Percentiles rank a stretch among this genome's conserved stretches.
Evolutionary conservation across 2,888 invertebrate genomes (phyloP).

Genomic region (Netelia fuscicornis): DNA sequence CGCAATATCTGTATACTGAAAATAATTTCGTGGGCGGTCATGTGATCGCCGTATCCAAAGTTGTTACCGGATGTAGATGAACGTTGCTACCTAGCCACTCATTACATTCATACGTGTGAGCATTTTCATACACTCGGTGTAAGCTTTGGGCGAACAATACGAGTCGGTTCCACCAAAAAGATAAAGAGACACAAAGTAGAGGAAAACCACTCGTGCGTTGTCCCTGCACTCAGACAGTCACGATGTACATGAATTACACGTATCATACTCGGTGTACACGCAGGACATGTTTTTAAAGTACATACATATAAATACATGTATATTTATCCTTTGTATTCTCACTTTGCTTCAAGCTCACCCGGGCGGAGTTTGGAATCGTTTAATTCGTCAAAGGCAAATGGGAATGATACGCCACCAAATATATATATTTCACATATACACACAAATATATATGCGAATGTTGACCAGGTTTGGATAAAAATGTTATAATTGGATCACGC

Average conservation of each 20-base stretch:
- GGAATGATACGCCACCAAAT: conserved; percentile 54
- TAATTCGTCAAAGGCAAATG: conserved; percentile 67
- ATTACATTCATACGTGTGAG: conserved; percentile 67
- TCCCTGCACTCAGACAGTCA: no score
- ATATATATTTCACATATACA: not conserved
- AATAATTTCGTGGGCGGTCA: not conserved
- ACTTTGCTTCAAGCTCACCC: not conserved
- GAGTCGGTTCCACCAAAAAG: not conserved
- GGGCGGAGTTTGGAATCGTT: conserved; percentile 61
- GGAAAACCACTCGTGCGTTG: no score
- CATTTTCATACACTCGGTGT: conserved; percentile 76
- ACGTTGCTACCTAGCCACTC: conserved; percentile 37
- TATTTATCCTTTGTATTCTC: conserved; percentile 4
- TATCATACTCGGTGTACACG: no score
- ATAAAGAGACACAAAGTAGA: conserved; percentile 1
- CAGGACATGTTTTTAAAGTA: no score
- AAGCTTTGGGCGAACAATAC: conserved; percentile 67
- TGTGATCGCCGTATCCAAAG: not conserved
- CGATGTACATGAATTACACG: no score
- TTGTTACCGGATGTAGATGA: not conserved
- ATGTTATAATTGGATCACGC: no score
- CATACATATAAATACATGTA: not conserved
- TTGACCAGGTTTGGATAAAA: no score
- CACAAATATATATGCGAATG: not conserved
- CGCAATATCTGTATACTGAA: not conserved